Conservation (phyloP, 2,888 invertebrate genomes). For the Drosophila prolongata region DNA sequence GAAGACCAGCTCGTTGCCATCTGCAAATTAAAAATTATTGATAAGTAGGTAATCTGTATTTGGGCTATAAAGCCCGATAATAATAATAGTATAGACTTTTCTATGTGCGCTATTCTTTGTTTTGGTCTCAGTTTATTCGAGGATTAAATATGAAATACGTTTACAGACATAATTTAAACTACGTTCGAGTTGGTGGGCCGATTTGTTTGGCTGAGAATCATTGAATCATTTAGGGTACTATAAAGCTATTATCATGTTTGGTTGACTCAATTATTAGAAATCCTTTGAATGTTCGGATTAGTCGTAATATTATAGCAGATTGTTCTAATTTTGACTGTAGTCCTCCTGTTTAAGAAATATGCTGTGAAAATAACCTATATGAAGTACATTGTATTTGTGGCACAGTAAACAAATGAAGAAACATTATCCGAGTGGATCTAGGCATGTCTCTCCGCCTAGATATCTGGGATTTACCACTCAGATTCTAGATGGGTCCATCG, state of each 20-base stretch:
- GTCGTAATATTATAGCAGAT: too few species aligned
- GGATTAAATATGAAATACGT: conserved; percentile 34
- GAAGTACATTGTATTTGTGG: too few species aligned
- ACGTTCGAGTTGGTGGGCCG: conserved; percentile 12
- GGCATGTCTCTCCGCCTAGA: too few species aligned
- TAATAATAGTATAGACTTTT: neutral
- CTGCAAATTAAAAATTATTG: conserved; percentile 38
- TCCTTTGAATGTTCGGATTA: too few species aligned
- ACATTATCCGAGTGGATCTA: too few species aligned
- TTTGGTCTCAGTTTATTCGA: conserved; percentile 47
- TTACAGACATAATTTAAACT: conserved; percentile 43
- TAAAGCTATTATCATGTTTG: neutral
- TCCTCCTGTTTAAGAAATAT: too few species aligned
- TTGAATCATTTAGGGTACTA: neutral
- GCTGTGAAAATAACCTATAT: too few species aligned
- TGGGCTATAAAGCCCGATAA: neutral
- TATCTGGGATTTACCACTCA: too few species aligned
- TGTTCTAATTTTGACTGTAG: too few species aligned
- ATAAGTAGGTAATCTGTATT: conserved; percentile 10
- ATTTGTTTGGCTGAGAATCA: neutral
- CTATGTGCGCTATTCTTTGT: conserved; percentile 10
- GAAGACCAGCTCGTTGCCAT: conserved; percentile 75
- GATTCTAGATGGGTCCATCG: too few species aligned
- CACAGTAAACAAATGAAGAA: too few species aligned
- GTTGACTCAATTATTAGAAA: neutral